phyloP scores from a whole-genome alignment of 2,113 vertebrate species.

The Cyprinodon brontotheroides region DNA sequence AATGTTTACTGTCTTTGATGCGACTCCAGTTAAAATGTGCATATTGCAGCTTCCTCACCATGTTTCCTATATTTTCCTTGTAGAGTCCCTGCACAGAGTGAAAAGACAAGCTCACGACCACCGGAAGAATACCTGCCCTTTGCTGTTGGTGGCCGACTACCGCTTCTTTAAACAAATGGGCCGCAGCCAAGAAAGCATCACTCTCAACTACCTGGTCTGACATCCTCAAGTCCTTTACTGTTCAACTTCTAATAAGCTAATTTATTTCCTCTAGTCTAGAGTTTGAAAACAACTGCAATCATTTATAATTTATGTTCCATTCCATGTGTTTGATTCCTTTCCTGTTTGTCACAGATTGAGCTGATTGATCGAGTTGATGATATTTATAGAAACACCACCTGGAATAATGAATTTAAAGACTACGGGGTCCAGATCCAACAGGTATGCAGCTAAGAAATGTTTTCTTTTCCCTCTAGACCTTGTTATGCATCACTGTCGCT shows the following conservation, averaged over 20 bases:
- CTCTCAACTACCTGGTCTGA: conserved; percentile 94
- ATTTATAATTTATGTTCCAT: neutral
- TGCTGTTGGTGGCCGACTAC: conserved; percentile 95
- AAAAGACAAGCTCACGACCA: conserved; percentile 81
- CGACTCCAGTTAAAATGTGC: neutral
- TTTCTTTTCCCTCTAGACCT: neutral
- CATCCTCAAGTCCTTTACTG: neutral
- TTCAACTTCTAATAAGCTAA: neutral
- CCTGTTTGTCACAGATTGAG: conserved; percentile 85
- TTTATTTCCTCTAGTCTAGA: neutral
- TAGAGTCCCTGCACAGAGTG: conserved; percentile 76
- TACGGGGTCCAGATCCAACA: conserved; percentile 98
- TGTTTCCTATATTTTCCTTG: neutral
- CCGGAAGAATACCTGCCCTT: conserved; percentile 90
- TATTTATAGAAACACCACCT: conserved; percentile 96
- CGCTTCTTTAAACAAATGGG: conserved; percentile 96
- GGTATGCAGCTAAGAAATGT: conserved; percentile 73
- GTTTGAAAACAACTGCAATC: neutral
- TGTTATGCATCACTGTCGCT: neutral
- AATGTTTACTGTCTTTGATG: neutral
- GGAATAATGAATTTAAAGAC: conserved; percentile 91
- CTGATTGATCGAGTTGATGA: conserved; percentile 98
- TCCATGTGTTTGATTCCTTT: neutral
- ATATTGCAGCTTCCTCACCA: neutral
- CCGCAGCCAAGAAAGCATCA: conserved; percentile 92